These are phyloP conservation scores for Orestias chungarensis DNA, from an alignment of 2,797 vertebrate genomes.

Conservation along the genomic window DNA sequence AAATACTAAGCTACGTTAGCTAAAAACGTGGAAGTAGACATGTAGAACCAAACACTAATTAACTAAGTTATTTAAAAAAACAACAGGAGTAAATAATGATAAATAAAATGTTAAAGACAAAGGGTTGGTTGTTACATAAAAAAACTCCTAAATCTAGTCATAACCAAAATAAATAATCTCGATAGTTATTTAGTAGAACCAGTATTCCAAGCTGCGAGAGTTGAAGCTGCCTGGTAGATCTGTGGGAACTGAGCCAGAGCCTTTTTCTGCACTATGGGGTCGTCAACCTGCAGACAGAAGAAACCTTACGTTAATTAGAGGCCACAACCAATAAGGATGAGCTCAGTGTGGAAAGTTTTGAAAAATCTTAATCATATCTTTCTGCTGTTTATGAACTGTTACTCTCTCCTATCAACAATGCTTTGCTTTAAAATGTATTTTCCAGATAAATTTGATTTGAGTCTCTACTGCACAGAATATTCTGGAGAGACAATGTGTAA, in stretches of 20 bases:
- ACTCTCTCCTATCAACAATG: not conserved
- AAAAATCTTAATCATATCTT: too few species aligned
- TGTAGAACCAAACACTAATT: slow-evolving; percentile 4
- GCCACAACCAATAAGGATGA: not conserved
- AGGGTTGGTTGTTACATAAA: not conserved
- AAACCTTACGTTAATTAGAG: not conserved
- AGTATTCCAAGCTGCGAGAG: not conserved
- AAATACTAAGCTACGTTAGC: slow-evolving; percentile 33
- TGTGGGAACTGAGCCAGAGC: slow-evolving; percentile 57
- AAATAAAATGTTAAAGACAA: not conserved
- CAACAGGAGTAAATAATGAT: not conserved
- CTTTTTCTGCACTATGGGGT: slow-evolving; percentile 38
- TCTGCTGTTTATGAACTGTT: not conserved
- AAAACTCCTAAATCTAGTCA: not conserved
- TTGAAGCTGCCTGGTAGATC: slow-evolving; percentile 35
- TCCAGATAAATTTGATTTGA: not conserved
- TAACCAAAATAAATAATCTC: not conserved
- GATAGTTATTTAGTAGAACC: not conserved
- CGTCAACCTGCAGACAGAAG: slow-evolving; percentile 45
- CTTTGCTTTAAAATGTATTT: not conserved
- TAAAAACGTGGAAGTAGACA: slow-evolving; percentile 19
- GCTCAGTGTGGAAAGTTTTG: too few species aligned
- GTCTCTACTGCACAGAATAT: too few species aligned
- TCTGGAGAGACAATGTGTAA: too few species aligned
- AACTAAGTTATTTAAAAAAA: slow-evolving; percentile 24